Evolutionary conservation across 1,140 invertebrate genomes (phyloP).

Genomic region (Portunus trituberculatus): DNA sequence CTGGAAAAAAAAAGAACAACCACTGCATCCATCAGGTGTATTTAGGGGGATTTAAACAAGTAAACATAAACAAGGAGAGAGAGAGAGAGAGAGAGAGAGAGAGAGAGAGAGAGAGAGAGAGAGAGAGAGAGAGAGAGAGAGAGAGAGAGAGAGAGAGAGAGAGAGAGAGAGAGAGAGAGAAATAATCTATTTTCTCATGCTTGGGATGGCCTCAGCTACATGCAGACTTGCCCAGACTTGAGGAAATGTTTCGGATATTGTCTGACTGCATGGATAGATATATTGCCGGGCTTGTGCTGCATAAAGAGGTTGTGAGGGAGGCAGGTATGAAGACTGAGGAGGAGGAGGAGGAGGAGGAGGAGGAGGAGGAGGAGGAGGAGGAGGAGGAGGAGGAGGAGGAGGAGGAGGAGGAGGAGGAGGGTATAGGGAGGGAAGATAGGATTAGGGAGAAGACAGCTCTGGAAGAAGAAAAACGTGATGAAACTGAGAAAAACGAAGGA

Average conservation of each 20-base stretch:
- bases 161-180: constrained; percentile 15
- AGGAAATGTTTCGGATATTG: neutral
- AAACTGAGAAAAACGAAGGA: too few species aligned
- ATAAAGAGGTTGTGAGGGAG: too few species aligned
- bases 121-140: neutral
- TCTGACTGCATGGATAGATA: too few species aligned
- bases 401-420: neutral
- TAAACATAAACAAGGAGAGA: neutral
- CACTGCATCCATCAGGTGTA: neutral
- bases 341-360: neutral
- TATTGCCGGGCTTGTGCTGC: too few species aligned
- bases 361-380: neutral
- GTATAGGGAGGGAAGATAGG: neutral
- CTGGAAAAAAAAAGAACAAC: neutral
- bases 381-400: neutral
- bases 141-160: neutral
- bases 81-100: too few species aligned
- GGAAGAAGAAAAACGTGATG: too few species aligned
- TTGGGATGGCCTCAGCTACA: neutral
- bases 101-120: too few species aligned
- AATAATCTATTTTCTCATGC: neutral
- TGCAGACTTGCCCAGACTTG: neutral
- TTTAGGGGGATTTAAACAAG: neutral
- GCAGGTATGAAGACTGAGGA: neutral
- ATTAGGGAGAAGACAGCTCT: too few species aligned